phyloP scores from a whole-genome alignment of 2,888 invertebrate genomes.

The Drosophila recens region DNA sequence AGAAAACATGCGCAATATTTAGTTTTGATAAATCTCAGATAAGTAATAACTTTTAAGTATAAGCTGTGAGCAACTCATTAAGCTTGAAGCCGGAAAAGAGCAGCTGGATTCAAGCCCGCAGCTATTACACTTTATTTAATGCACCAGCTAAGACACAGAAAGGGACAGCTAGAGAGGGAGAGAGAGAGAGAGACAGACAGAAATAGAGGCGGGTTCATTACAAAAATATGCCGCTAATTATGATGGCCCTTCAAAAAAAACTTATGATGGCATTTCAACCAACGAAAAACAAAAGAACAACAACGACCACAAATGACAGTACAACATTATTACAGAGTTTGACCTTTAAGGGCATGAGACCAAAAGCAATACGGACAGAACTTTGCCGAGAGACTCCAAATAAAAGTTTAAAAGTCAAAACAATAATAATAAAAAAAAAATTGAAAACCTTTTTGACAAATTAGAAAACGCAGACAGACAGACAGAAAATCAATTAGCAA shows the following conservation, averaged over 20 bases:
- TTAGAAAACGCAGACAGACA: conserved; percentile 36
- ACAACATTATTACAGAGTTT: conserved; percentile 20
- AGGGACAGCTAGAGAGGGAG: not conserved
- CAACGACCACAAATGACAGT: conserved; percentile 7
- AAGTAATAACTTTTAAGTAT: not conserved
- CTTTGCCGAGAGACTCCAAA: too few species aligned
- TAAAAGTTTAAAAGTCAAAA: conserved; percentile 49
- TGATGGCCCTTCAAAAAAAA: conserved; percentile 72
- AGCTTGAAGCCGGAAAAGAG: conserved; percentile 2
- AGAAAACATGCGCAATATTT: too few species aligned
- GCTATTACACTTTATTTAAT: conserved; percentile 23
- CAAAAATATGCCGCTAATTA: conserved; percentile 69
- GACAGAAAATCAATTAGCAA: conserved; percentile 74
- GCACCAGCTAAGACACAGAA: not conserved
- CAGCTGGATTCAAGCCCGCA: conserved; percentile 10
- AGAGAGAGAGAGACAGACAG: not conserved
- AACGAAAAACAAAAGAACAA: not conserved
- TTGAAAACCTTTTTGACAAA: conserved; percentile 64
- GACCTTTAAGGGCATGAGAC: conserved; percentile 58
- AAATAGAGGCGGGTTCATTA: conserved; percentile 29
- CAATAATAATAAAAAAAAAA: conserved; percentile 41
- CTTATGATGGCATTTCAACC: conserved; percentile 48
- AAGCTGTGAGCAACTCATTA: not conserved
- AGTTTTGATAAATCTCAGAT: not conserved
- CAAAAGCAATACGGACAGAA: conserved; percentile 20